Base-by-base conservation (phyloP, 2,888 invertebrate species). In the Cosmopolites sordidus region DNA sequence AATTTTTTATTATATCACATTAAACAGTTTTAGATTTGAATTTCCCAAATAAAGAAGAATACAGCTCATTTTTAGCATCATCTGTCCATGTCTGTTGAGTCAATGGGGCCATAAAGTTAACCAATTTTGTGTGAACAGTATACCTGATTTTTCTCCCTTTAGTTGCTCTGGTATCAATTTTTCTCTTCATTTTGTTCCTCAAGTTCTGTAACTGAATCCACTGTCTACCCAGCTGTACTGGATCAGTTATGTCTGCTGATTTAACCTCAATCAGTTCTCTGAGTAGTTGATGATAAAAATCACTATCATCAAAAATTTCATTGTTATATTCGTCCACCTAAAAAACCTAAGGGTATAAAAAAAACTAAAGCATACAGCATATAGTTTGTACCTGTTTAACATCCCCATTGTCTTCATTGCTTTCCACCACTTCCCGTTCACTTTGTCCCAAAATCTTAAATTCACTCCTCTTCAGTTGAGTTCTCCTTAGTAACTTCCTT, bases 241-340 rank as follows among this genome's bases (percentile, higher is more conserved):
- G 91, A 75, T 92, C 93, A 0, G 86, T 86, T 8, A 89, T 80
- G 65, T 87, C 86, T 2, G 86, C 83, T 0, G 92, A 87, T 74
- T 95, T 95, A 60, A 87, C 86, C 71, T 97, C 94, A 58, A 98
- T 95, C 33, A 98, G 76, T 71, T 97, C 95, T 58, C 92, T 78
- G 39, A 98, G 75, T 48, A 96, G 77, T 66, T 94, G 92, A 73
- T 96, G 95, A 73, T 98, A 98, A 72, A 98, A 98, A 70, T 98
- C 98, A 65, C 89, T 90, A 69, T 98, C 98, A 72, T 98, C 96
- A 75, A 92, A 98, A 65, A 97, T 89, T 75, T 97, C 90, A 0
- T 78, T 66, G 66, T 90, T 85, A 59, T 84, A 82, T 62, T 86
- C 83, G 61, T 82, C 81, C 17, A 45, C 41, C 51, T 55, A 40